Base-by-base conservation (phyloP, 2,113 vertebrate species). In the Eubucco bourcierii region DNA sequence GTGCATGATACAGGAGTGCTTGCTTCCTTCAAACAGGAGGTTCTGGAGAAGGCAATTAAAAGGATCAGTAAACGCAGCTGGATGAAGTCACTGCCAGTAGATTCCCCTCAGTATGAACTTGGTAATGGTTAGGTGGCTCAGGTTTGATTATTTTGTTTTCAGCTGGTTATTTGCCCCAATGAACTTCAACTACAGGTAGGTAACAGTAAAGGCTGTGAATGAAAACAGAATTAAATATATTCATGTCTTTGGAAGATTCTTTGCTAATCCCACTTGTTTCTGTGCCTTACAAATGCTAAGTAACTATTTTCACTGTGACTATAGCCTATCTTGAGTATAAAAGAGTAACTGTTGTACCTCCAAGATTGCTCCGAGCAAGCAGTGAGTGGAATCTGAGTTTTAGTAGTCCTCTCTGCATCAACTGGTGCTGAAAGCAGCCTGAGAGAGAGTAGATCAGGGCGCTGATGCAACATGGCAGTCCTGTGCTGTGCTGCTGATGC, bases 201-300 rank as follows among this genome's bases (percentile, higher is more conserved):
- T 33, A 41, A 68, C 78, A 70, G 93, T 74, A 44, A 88, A 89
- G 85, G 82, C 71, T 80, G 84, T 53, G 64, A 91, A 61, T 15
- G 19, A 59, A 83, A 89, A 66, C 5, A 37, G 59, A 95, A 85
- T 90, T 31, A 87, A 94, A 88, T 33, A 58, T 24, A 67, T 77
- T 80, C 58, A 55, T 8, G 47, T 79, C 71, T 80, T 97, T 92
- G 33, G 39, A 67, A 97, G 90, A 56, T 90, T 97, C 83, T 92
- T 85, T 61, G 46, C 61, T 83, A 88, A 64, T 75, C 52, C 66
- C 64, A 41, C 86, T 76, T 80, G 37, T 59, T 88, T 60, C 84
- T 46, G 31, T n/a, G 29, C 46, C 79, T 87, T 52, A 8, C 29
- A 84, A 84, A 89, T 5, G 4, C 33, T 63, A 81, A 79, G 58